Evolutionary conservation across 2,797 vertebrate genomes (phyloP).

Genomic region (Liasis olivaceus): DNA sequence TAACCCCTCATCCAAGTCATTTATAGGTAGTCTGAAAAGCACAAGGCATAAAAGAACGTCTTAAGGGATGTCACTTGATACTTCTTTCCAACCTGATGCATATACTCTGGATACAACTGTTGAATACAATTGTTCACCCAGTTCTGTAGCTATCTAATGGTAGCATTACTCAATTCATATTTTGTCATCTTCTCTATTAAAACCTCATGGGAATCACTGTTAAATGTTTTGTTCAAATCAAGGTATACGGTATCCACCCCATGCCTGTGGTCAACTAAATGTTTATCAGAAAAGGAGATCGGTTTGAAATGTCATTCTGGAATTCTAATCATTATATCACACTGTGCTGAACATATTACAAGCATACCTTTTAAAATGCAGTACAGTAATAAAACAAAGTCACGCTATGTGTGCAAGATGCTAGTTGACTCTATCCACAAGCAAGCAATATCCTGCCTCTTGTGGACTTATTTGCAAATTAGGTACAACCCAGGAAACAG

Average conservation of each 20-base stretch:
- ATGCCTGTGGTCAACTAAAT: not conserved
- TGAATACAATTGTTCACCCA: not conserved
- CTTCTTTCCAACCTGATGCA: not conserved
- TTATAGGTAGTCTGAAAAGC: not conserved
- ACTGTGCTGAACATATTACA: not conserved
- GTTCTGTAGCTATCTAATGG: not conserved
- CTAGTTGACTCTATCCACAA: not conserved
- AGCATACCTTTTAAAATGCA: not conserved
- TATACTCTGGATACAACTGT: not conserved
- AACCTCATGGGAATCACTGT: not conserved
- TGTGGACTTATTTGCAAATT: not conserved
- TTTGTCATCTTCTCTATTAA: not conserved
- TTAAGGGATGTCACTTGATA: not conserved
- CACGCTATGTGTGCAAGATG: not conserved
- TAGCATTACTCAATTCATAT: not conserved
- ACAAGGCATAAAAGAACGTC: not conserved
- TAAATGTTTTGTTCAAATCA: not conserved
- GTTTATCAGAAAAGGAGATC: not conserved
- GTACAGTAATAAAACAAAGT: not conserved
- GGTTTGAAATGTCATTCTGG: not conserved
- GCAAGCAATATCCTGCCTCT: not conserved
- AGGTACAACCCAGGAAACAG: not conserved
- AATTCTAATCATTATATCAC: not conserved
- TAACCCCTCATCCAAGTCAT: not conserved
- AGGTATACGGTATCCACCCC: not conserved